Conservation (phyloP, 1,140 invertebrate genomes). For the Papilio polyxenes region DNA sequence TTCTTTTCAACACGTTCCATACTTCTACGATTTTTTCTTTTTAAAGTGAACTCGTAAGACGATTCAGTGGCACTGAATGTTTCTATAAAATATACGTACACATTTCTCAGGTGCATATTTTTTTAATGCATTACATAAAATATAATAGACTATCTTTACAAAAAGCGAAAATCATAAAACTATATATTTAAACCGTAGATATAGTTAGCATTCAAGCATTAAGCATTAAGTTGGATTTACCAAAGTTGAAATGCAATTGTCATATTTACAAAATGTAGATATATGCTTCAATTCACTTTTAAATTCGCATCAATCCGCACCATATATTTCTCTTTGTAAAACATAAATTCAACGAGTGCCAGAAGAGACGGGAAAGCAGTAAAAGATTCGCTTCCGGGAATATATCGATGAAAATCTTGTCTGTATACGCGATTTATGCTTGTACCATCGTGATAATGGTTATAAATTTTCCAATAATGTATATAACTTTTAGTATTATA, state of each 20-base stretch:
- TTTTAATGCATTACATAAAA: too few species aligned
- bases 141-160: too few species aligned
- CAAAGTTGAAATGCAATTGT: background rate
- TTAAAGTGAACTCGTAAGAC: too few species aligned
- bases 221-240: background rate
- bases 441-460: constrained; percentile 17
- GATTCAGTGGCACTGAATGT: too few species aligned
- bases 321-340: constrained; percentile 37
- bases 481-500: constrained; percentile 1
- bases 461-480: constrained; percentile 30
- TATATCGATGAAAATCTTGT: constrained; percentile 35
- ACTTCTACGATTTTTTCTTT: too few species aligned
- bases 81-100: too few species aligned
- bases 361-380: constrained; percentile 32
- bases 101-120: too few species aligned
- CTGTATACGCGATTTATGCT: constrained; percentile 34
- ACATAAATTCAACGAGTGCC: constrained; percentile 31
- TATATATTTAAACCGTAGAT: too few species aligned
- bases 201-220: background rate
- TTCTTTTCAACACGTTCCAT: background rate
- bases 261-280: background rate
- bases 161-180: too few species aligned
- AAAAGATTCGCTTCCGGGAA: constrained; percentile 33
- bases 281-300: constrained; percentile 14
- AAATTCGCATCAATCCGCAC: constrained; percentile 27